A percentile compares a stretch with the other conserved stretches of the same genome.
Evolutionary conservation across 2,113 vertebrate species (phyloP).

Genomic region (Hystrix cristata): DNA sequence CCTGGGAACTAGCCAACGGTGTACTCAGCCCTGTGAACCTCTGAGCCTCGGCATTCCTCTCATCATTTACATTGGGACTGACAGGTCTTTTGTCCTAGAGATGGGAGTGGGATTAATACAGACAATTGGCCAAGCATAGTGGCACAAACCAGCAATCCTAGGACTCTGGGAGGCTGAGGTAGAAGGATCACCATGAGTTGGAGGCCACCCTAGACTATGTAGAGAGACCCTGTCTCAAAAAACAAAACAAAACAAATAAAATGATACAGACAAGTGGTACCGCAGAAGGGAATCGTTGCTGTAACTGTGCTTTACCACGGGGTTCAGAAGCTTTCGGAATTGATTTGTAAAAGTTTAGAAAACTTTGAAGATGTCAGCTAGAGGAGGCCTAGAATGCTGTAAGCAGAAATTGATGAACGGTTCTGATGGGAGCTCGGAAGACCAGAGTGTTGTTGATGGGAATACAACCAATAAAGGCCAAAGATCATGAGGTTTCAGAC

Average conservation of each 20-base stretch:
- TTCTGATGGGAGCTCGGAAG: neutral
- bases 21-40: neutral
- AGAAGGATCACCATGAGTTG: neutral
- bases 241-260: neutral
- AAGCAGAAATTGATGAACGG: neutral
- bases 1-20: neutral
- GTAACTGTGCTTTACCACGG: neutral
- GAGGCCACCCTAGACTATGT: neutral
- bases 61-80: neutral
- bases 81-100: neutral
- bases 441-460: neutral
- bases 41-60: neutral
- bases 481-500: neutral
- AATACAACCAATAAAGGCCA: neutral
- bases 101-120: neutral
- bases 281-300: neutral
- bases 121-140: neutral
- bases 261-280: neutral
- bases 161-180: neutral
- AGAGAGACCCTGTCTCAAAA: neutral
- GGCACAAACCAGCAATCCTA: neutral
- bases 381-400: neutral
- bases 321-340: neutral
- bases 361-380: neutral
- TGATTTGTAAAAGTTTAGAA: neutral